phyloP scores from a whole-genome alignment of 2,797 vertebrate genomes.

The Hapalemur alaotrensis region DNA sequence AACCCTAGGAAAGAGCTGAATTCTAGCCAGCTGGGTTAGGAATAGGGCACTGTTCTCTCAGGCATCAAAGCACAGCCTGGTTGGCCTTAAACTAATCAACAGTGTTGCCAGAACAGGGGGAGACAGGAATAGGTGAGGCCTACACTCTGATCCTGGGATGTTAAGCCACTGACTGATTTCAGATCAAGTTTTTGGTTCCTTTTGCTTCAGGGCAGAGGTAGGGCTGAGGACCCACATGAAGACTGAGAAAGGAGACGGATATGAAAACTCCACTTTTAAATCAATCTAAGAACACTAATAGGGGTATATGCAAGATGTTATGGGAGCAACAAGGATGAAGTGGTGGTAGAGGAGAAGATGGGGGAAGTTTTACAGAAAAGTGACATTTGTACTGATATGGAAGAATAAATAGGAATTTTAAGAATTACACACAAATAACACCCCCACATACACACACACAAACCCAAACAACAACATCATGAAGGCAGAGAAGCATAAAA shows the following conservation, averaged over 20 bases:
- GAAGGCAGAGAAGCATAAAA: background rate
- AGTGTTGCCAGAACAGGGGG: background rate
- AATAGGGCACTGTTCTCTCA: background rate
- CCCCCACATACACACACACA: background rate
- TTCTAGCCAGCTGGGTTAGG: background rate
- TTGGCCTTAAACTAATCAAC: background rate
- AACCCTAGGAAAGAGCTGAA: background rate
- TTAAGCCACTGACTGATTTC: background rate
- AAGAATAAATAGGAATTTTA: background rate
- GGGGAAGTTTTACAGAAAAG: background rate
- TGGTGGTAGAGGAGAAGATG: background rate
- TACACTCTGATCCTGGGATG: background rate
- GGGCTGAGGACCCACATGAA: background rate
- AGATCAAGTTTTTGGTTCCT: background rate
- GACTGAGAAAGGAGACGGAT: background rate
- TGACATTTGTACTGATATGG: background rate
- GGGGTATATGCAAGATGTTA: background rate
- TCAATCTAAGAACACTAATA: background rate
- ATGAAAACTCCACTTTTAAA: background rate
- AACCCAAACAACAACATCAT: background rate
- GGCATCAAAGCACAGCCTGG: background rate
- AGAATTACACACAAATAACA: background rate
- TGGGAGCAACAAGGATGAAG: background rate
- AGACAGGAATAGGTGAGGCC: background rate
- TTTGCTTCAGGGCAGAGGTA: background rate